Conservation (phyloP, 2,113 vertebrate species). For the Dolichallabes microphthalmus region DNA sequence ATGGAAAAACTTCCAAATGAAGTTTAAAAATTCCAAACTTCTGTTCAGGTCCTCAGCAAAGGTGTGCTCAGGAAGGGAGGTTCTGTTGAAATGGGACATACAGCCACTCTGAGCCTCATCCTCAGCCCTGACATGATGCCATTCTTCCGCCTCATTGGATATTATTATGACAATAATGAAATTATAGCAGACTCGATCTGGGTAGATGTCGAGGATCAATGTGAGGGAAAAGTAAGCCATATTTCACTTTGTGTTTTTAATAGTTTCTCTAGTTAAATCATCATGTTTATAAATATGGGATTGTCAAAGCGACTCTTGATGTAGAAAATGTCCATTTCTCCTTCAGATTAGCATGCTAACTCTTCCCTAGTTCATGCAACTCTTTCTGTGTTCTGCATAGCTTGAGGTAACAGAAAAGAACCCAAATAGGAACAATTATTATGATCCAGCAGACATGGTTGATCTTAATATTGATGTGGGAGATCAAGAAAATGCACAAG, state of each 20-base stretch:
- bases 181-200: conserved; percentile 79
- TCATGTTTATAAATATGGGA: background rate
- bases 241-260: background rate
- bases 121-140: conserved; percentile 72
- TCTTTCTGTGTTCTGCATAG: conserved; percentile 3
- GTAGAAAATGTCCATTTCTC: too few species aligned
- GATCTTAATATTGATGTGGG: conserved; percentile 57
- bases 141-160: conserved; percentile 78
- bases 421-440: fast-evolving
- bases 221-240: conserved; percentile 69
- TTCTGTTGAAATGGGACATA: background rate
- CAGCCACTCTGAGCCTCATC: background rate
- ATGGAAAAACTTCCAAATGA: too few species aligned
- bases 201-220: conserved; percentile 74
- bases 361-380: background rate
- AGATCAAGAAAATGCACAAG: conserved; percentile 56
- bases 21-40: too few species aligned
- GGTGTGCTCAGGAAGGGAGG: conserved; percentile 47
- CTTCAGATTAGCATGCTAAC: background rate
- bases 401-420: conserved; percentile 13
- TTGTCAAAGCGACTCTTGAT: background rate
- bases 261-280: background rate
- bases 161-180: conserved; percentile 66
- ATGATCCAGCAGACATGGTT: background rate
- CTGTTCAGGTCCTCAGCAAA: conserved; percentile 64